A percentile compares a stretch with the other conserved stretches of the same genome.
Conservation (phyloP, 2,113 vertebrate species). For the Lamprotornis superbus region DNA sequence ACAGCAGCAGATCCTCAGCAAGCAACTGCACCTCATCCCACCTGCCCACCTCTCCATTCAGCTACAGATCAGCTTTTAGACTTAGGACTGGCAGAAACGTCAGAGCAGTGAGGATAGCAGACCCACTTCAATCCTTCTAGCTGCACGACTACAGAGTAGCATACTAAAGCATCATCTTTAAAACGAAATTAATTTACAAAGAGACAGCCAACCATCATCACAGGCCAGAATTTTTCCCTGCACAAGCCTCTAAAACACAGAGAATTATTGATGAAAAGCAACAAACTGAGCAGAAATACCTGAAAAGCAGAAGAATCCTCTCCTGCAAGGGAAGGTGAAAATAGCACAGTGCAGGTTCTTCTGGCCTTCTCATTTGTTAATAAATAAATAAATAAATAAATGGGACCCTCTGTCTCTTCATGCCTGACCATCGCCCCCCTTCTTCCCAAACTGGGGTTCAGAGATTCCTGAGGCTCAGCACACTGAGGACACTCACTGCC, state of each 20-base stretch:
- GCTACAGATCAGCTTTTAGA: not conserved
- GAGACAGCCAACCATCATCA: not conserved
- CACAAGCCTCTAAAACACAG: not conserved
- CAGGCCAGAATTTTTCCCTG: not conserved
- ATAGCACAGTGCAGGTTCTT: not conserved
- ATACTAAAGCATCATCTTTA: not conserved
- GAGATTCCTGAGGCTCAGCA: not conserved
- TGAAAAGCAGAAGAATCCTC: not conserved
- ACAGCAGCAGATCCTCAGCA: not conserved
- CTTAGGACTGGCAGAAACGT: not conserved
- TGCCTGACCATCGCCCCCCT: accelerated
- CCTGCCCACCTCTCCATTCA: not conserved
- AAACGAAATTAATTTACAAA: not conserved
- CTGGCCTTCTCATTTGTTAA: not conserved
- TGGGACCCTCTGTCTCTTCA: not conserved
- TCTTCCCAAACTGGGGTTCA: not conserved
- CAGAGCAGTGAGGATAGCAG: not conserved
- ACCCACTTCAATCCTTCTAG: not conserved
- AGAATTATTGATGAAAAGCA: not conserved
- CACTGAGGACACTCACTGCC: not conserved
- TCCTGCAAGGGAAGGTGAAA: not conserved
- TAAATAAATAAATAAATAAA: not conserved
- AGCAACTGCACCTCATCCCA: not conserved
- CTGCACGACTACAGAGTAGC: not conserved
- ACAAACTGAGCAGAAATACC: not conserved